A percentile compares a stretch with the other conserved stretches of the same genome.
These are phyloP conservation scores for Phenganax subtilis DNA, from an alignment of 92 coral and sea anemone species.

Conservation along the genomic window DNA sequence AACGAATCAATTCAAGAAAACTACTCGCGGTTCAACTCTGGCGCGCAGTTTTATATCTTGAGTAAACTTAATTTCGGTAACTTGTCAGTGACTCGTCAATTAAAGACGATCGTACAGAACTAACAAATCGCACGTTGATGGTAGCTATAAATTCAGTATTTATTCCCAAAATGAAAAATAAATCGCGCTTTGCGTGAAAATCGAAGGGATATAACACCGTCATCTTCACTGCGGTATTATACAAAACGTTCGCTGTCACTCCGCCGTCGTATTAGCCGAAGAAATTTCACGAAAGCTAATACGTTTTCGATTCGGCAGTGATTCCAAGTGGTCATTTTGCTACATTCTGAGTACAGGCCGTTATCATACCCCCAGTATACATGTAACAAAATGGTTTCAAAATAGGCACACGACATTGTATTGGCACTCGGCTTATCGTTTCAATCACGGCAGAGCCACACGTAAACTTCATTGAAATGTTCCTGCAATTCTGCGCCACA, in stretches of 20 bases:
- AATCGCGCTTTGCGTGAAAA: conserved; percentile 6
- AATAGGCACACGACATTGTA: conserved; percentile 18
- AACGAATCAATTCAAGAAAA: not conserved
- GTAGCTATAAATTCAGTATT: not conserved
- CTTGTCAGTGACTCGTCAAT: conserved; percentile 11
- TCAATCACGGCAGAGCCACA: conserved; percentile 15
- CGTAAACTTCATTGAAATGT: not conserved
- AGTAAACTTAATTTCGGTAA: conserved; percentile 6
- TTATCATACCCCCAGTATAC: not conserved
- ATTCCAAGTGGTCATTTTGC: not conserved
- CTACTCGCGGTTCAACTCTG: not conserved
- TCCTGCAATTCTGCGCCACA: not conserved
- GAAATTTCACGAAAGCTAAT: not conserved
- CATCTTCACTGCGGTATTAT: conserved; percentile 5
- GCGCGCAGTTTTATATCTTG: not conserved
- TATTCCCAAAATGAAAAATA: not conserved
- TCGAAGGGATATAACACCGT: not conserved
- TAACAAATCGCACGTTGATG: not conserved
- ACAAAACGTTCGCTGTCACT: conserved; percentile 6
- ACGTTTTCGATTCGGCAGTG: not conserved
- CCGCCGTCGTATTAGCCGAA: not conserved
- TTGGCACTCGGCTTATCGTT: conserved; percentile 10
- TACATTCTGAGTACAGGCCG: not conserved
- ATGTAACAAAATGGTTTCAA: conserved; percentile 16
- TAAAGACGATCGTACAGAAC: conserved; percentile 1